Percentiles rank a stretch among this genome's conserved stretches.
Evolutionary conservation across 2,888 invertebrate genomes (phyloP).

Genomic region (Cantharis flavilabris): DNA sequence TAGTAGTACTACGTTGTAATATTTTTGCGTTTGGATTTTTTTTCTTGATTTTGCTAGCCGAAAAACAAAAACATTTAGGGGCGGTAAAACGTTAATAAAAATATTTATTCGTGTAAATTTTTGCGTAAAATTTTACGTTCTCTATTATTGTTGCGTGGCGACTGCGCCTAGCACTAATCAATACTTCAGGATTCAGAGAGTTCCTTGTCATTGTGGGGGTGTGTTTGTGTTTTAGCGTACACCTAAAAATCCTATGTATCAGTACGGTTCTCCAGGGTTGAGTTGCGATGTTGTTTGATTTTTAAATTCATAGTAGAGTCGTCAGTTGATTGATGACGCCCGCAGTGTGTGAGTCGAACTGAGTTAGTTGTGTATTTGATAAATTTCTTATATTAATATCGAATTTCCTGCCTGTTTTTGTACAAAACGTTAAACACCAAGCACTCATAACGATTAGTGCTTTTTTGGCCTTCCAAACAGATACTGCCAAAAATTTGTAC

Average conservation of each 20-base stretch:
- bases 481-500: background rate
- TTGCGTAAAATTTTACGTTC: background rate
- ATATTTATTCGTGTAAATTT: background rate
- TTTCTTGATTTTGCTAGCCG: background rate
- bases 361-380: background rate
- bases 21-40: background rate
- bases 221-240: slow-evolving; percentile 41
- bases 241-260: slow-evolving; percentile 23
- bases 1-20: background rate
- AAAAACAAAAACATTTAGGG: background rate
- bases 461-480: background rate
- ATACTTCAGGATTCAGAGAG: slow-evolving; percentile 46
- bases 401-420: background rate
- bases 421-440: background rate
- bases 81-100: background rate
- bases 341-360: slow-evolving; percentile 8
- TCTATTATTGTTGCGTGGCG: slow-evolving; percentile 37
- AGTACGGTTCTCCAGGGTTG: slow-evolving; percentile 20
- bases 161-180: slow-evolving; percentile 52
- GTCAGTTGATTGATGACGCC: slow-evolving; percentile 20
- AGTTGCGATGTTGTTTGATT: slow-evolving; percentile 19
- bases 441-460: background rate
- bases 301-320: slow-evolving; percentile 25
- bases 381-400: background rate
- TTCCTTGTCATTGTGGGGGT: slow-evolving; percentile 46